These are phyloP conservation scores for Macropus fuliginosus DNA, from an alignment of 2,797 vertebrate genomes.

Conservation along the genomic window DNA sequence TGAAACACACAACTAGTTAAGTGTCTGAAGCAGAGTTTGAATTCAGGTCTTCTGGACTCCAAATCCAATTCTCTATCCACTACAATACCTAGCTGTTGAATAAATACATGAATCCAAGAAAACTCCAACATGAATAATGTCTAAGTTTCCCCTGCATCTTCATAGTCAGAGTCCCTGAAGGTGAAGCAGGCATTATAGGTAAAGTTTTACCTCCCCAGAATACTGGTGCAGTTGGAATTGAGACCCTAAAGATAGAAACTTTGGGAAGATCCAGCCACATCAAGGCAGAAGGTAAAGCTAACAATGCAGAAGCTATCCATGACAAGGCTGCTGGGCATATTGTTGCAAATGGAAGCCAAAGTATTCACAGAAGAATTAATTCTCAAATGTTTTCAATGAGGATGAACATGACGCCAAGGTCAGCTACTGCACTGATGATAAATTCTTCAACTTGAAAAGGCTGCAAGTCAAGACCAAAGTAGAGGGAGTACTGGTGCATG, in stretches of 20 bases:
- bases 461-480: too few relatives aligned
- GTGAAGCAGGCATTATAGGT: neutral
- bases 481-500: too few relatives aligned
- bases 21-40: neutral
- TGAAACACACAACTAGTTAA: neutral
- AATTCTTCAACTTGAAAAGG: too few relatives aligned
- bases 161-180: neutral
- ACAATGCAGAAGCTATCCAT: neutral
- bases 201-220: neutral
- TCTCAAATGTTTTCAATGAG: too few relatives aligned
- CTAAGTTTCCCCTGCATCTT: neutral
- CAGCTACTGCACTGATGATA: too few relatives aligned
- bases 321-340: neutral
- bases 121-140: neutral
- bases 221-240: neutral
- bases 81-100: neutral
- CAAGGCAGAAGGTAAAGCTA: neutral
- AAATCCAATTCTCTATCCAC: neutral
- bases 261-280: neutral
- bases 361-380: neutral
- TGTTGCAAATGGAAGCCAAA: neutral
- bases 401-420: too few relatives aligned
- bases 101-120: neutral
- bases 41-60: neutral
- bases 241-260: neutral